Base-by-base conservation (phyloP, 2,888 invertebrate genomes). In the Autographa pulchrina region DNA sequence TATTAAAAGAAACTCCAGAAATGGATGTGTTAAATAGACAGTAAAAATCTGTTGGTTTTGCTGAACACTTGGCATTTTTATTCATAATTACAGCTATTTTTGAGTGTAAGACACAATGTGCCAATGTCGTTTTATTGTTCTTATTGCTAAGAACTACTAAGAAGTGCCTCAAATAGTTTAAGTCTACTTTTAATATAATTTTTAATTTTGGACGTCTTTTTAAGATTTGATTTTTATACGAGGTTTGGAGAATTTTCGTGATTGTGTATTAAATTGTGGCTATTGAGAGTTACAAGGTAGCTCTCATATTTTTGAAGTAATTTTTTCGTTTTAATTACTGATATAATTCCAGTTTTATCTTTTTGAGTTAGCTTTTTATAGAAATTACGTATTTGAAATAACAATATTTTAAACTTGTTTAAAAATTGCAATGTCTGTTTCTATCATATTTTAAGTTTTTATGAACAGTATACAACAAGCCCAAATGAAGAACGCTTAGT, bases 161-260 rank as follows among this genome's bases (percentile, higher is more conserved):
- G 56, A 56, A 69, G 80, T 84, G 85, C 83, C 85, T 86, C 85
- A 84, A 81, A 72, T 78, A 76, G 63, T 8, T 16, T 79, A 81
- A 62, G 69, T 32, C n/a, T 65, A 66, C 16, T 66, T 67, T 64
- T 74, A 67, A 78, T 48, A 60, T 69, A 32, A 20, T 56, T 75
- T 69, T 41, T 61, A 61, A 4, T 35, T 72, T 78, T 66, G 61
- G 31, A 43, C 25, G 56, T 73, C 2, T 77, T 80, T 80, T 75
- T 74, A 56, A 65, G 60, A 31, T 56, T 61, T 77, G 60, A 31
- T 56, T 61, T 77, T 77, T 76, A 35, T 48, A 69, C 20, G 31
- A 68, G 41, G 70, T 72, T 79, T 77, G 63, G 66, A 56, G 54
- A 56, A 25, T 56, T 68, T 56, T 56, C 25, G 62, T 77, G 14